Conservation (phyloP, 2,888 invertebrate genomes). For the Xanthia togata region DNA sequence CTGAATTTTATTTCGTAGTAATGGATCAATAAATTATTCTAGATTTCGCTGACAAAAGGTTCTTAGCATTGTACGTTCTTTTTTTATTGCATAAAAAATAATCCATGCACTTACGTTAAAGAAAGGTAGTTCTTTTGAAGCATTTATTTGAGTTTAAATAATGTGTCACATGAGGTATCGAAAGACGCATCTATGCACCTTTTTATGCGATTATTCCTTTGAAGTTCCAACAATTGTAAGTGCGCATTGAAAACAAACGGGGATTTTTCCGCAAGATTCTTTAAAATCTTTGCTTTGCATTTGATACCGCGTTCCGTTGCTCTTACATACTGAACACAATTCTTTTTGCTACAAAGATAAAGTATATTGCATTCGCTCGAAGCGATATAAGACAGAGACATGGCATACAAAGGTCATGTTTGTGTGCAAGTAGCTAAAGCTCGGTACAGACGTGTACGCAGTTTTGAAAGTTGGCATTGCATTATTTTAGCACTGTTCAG, state of each 20-base stretch:
- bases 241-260: not conserved
- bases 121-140: not conserved
- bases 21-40: too few species aligned
- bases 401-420: slow-evolving; percentile 4
- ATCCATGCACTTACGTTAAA: not conserved
- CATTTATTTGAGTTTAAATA: not conserved
- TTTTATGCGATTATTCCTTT: slow-evolving; percentile 1
- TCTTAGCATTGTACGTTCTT: not conserved
- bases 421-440: not conserved
- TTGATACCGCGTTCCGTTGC: slow-evolving; percentile 18
- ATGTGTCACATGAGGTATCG: not conserved
- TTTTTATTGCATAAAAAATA: not conserved
- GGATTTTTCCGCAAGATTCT: not conserved
- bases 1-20: too few species aligned
- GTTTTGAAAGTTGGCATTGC: not conserved
- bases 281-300: slow-evolving; percentile 20
- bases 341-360: slow-evolving; percentile 18
- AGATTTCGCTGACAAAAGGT: not conserved
- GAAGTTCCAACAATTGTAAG: slow-evolving; percentile 5
- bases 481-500: not conserved
- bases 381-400: slow-evolving; percentile 1
- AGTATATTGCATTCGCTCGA: slow-evolving; percentile 17
- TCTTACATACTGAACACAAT: slow-evolving; percentile 36
- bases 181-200: not conserved
- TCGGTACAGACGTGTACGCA: not conserved